Evolutionary conservation across 2,113 vertebrate species (phyloP).

Genomic region (Argyrosomus japonicus): DNA sequence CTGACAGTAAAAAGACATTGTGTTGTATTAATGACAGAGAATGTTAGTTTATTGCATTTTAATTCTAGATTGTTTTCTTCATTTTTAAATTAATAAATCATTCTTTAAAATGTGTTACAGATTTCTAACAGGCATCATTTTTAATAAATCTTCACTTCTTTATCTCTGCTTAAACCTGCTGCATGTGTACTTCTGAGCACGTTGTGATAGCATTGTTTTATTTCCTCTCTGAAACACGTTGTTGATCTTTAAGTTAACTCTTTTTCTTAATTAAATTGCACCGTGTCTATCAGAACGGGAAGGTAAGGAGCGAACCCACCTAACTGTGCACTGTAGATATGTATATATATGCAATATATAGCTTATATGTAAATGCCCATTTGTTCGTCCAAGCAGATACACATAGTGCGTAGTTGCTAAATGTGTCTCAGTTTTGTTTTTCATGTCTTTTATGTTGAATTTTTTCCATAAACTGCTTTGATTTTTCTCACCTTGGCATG

Average conservation of each 20-base stretch:
- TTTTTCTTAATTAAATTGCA: constrained; percentile 86
- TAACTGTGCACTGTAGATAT: constrained; percentile 55
- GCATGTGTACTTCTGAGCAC: constrained; percentile 60
- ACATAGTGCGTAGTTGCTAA: constrained; percentile 55
- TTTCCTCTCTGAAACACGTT: constrained; percentile 60
- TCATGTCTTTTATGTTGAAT: constrained; percentile 9
- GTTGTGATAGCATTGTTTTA: constrained; percentile 49
- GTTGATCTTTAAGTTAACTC: constrained; percentile 80
- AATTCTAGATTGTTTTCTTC: constrained; percentile 14
- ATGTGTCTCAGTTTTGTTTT: constrained; percentile 46
- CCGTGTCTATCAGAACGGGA: constrained; percentile 87
- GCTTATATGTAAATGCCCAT: constrained; percentile 55
- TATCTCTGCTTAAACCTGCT: constrained; percentile 26
- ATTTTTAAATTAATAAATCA: background rate
- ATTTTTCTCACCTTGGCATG: constrained; percentile 31
- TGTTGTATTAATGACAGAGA: constrained; percentile 20
- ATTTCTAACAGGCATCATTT: background rate
- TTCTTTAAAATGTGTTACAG: background rate
- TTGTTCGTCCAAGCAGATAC: constrained; percentile 57
- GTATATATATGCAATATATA: constrained; percentile 23
- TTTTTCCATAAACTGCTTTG: background rate
- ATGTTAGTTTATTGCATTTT: constrained; percentile 41
- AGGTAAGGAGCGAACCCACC: constrained; percentile 82
- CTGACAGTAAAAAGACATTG: constrained; percentile 45
- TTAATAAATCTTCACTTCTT: background rate